Conservation (phyloP, 2,797 vertebrate genomes). For the Xiphophorus birchmanni region DNA sequence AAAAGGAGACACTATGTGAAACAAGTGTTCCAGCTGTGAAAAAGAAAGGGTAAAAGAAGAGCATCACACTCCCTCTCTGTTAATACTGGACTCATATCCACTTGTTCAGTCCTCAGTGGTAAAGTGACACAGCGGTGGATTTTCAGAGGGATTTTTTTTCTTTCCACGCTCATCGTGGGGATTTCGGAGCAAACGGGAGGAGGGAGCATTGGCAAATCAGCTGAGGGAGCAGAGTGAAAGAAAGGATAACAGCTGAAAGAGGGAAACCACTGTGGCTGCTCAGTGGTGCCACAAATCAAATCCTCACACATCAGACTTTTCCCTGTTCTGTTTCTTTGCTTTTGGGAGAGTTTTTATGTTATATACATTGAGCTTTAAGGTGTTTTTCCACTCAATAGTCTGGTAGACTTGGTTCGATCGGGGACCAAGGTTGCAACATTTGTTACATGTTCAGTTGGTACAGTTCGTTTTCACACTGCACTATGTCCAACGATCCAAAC, state of each 20-base stretch:
- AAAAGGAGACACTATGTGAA: constrained; percentile 43
- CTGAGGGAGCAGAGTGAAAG: constrained; percentile 33
- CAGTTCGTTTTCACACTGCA: no score
- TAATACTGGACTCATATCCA: constrained; percentile 58
- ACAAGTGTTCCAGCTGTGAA: constrained; percentile 32
- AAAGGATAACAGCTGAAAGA: constrained; percentile 27
- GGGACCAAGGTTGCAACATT: no score
- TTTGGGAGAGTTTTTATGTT: neutral
- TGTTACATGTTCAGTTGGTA: no score
- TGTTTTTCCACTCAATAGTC: no score
- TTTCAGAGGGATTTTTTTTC: constrained; percentile 16
- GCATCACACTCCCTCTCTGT: constrained; percentile 47
- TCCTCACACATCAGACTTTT: constrained; percentile 8
- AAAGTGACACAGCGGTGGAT: constrained; percentile 21
- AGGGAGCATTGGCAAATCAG: constrained; percentile 31
- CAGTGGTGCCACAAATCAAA: constrained; percentile 23
- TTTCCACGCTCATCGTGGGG: constrained; percentile 56
- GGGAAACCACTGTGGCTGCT: constrained; percentile 5
- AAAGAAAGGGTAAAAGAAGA: constrained; percentile 22
- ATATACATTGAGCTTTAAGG: neutral
- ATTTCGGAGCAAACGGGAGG: constrained; percentile 31
- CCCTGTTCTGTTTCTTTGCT: neutral
- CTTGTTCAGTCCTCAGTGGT: constrained; percentile 23
- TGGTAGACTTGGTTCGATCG: no score
- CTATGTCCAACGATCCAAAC: no score